Percentiles rank a stretch among this genome's conserved stretches.
These are phyloP conservation scores for Sarcophaga bullata DNA, from an alignment of 1,140 invertebrate species.

Conservation along the genomic window DNA sequence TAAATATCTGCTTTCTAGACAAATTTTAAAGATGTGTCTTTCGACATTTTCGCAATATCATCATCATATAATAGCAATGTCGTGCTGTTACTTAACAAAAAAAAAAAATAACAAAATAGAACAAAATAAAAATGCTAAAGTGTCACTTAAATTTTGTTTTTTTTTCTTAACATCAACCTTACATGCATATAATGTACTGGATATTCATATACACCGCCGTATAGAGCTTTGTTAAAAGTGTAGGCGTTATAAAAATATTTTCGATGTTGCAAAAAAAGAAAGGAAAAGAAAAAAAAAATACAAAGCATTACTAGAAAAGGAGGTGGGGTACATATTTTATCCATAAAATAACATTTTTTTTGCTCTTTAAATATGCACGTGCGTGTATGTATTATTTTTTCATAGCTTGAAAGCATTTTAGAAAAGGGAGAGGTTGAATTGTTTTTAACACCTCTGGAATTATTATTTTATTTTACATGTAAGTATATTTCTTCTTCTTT, in stretches of 20 bases:
- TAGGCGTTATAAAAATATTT: slow-evolving; percentile 9
- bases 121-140: not conserved
- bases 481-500: no score
- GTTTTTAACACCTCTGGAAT: no score
- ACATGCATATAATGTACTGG: no score
- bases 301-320: not conserved
- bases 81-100: not conserved
- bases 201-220: no score
- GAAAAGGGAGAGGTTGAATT: no score
- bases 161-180: not conserved
- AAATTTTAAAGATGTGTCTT: not conserved
- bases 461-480: no score
- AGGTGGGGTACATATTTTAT: not conserved
- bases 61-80: slow-evolving; percentile 1
- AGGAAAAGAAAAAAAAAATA: no score
- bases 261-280: not conserved
- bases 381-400: no score
- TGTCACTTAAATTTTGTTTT: not conserved
- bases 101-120: no score
- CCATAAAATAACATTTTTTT: no score
- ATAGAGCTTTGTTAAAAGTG: not conserved
- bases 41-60: not conserved
- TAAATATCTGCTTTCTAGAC: not conserved
- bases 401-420: no score
- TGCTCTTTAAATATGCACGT: no score